Evolutionary conservation across 2,888 invertebrate genomes (phyloP), one percentile per base, ranked within the genome.

Genomic region (Zhengitettix transpicula): DNA sequence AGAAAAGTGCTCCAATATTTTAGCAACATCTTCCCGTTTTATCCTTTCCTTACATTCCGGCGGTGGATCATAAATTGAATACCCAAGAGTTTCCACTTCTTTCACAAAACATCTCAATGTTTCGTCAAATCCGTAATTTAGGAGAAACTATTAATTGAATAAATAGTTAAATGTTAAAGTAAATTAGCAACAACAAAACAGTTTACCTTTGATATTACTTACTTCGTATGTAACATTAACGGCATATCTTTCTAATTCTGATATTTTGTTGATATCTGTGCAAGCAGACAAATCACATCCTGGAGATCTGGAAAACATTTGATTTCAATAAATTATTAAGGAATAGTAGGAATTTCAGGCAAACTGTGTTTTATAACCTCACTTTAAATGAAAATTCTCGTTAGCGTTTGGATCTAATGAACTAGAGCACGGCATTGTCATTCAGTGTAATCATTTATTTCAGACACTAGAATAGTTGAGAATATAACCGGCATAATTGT

Each of bases 251-350:
- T 47, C 47, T 8, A 47, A n/a, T 47, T 47, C 47, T 12, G 12
- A 47, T 14, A 47, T 47, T 5, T 47, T 47, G 12, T 47, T 12
- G 12, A 47, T 47, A n/a, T 47, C n/a, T n/a, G n/a, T 47, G n/a
- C 47, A 47, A n/a, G 47, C 12, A 3, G 47, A 47, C 47, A 47
- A 47, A n/a, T 47, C 47, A 41, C 17, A 53, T 59, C 62, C 58
- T 62, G 62, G 7, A 84, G 70, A 63, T 87, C 84, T 44, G 28
- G 28, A 28, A 28, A 28, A 28, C 28, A 28, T 28, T 28, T 28
- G 2, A 28, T 28, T 28, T 28, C 7, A 28, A 28, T 28, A 28
- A 7, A 28, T 28, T 2, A 28, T 5, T 28, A 28, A 28, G 28
- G 28, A 28, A 28, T 28, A 28, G 28, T 28, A 5, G 28, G 28